Evolutionary conservation across 2,113 vertebrate genomes (phyloP).

Genomic region (Lepus americanus): DNA sequence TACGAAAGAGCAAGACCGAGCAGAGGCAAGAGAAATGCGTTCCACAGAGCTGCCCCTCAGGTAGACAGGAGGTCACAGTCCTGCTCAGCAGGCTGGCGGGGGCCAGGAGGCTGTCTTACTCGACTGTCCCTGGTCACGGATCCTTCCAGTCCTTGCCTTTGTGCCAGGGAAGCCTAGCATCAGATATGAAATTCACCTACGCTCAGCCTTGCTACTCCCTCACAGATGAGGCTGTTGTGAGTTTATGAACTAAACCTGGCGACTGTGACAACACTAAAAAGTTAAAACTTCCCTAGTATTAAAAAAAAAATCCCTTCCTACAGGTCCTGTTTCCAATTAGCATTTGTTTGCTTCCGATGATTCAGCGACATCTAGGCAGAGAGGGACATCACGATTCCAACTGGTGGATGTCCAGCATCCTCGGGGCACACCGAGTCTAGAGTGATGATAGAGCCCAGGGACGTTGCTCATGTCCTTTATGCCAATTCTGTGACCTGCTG

Average conservation of each 20-base stretch:
- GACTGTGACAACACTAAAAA: not conserved
- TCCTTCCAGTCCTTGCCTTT: not conserved
- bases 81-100: not conserved
- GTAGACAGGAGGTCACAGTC: not conserved
- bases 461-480: not conserved
- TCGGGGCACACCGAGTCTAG: not conserved
- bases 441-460: not conserved
- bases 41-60: not conserved
- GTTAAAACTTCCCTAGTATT: not conserved
- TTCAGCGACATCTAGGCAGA: not conserved
- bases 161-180: not conserved
- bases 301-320: not conserved
- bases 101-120: not conserved
- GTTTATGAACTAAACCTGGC: not conserved
- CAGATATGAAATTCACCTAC: not conserved
- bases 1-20: not conserved
- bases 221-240: not conserved
- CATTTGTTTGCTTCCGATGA: constrained; percentile 18
- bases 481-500: not conserved
- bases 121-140: not conserved
- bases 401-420: not conserved
- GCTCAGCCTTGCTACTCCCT: not conserved
- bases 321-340: not conserved
- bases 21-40: not conserved
- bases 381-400: not conserved